phyloP scores from a whole-genome alignment of 2,113 vertebrate genomes.

The Callithrix jacchus region DNA sequence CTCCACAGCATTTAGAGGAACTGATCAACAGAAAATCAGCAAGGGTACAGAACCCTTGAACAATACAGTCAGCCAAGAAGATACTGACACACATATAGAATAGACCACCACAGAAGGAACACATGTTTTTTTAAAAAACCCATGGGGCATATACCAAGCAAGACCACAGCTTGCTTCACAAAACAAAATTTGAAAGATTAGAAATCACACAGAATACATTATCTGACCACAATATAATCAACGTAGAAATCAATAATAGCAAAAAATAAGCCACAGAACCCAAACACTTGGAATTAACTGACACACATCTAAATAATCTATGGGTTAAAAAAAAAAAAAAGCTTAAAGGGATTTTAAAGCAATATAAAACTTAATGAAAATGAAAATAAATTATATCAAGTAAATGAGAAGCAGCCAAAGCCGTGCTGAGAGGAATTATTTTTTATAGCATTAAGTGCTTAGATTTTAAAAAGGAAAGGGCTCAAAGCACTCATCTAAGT shows the following conservation, averaged over 20 bases:
- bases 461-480: not conserved
- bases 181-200: not conserved
- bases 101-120: rapidly evolving
- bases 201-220: not conserved
- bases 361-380: not conserved
- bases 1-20: not conserved
- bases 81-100: no score
- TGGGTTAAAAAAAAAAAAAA: not conserved
- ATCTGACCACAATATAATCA: not conserved
- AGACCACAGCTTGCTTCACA: not conserved
- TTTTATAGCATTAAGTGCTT: not conserved
- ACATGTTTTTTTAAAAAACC: not conserved
- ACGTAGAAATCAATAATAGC: not conserved
- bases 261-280: not conserved
- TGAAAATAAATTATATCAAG: not conserved
- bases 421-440: not conserved
- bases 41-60: not conserved
- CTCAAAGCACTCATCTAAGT: not conserved
- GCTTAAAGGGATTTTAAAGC: not conserved
- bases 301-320: not conserved
- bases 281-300: not conserved
- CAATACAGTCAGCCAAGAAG: not conserved
- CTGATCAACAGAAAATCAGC: not conserved
- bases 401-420: not conserved
- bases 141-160: not conserved